Evolutionary conservation across 2,888 invertebrate genomes (phyloP), one percentile per base, ranked within the genome.

Genomic region (Apoderus coryli): DNA sequence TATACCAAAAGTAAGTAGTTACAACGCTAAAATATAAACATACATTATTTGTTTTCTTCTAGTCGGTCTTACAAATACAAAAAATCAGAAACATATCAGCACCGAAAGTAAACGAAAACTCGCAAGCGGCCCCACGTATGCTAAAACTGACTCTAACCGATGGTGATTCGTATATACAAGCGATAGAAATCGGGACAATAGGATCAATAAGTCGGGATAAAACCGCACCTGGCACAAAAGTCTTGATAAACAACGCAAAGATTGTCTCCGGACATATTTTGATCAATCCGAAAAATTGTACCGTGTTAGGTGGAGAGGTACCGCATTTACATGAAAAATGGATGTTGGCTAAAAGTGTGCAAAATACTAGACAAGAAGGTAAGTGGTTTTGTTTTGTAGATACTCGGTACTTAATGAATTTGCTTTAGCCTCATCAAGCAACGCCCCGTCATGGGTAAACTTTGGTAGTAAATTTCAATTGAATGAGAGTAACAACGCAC

Each of bases 361-460:
- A 50, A 29, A 40, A 47, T 25, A 45, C 41, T 30, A 19, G n/a
- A 19, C 10, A 16, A 16, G 16, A 28, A 26, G 12, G 26, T 26
- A 26, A 24, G 7, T 24, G 9, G 25, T 10, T 24, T 7, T 9
- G 10, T 24, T 24, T 24, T 7, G 5, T 10, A 24, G 5, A 5
- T 24, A 6, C 10, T 10, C 10, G 6, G 7, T 24, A 9, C 7
- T 9, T 7, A 9, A 10, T 24, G 7, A 7, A 7, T 6, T n/a
- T 24, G 10, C 10, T 11, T 26, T 25, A 38, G 38, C 29, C 11
- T 32, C 32, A 23, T 32, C 22, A 44, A 81, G 80, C 38, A 84
- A 82, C 1, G 86, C 89, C 2, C 89, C 85, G 23, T 76, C 81
- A 22, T 92, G 90, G 86, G 85, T 89, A 44, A 78, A 88, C 16